A percentile compares a stretch with the other conserved stretches of the same genome.
These are phyloP conservation scores for Okamejei kenojei DNA, from an alignment of 2,797 vertebrate species.

Conservation along the genomic window DNA sequence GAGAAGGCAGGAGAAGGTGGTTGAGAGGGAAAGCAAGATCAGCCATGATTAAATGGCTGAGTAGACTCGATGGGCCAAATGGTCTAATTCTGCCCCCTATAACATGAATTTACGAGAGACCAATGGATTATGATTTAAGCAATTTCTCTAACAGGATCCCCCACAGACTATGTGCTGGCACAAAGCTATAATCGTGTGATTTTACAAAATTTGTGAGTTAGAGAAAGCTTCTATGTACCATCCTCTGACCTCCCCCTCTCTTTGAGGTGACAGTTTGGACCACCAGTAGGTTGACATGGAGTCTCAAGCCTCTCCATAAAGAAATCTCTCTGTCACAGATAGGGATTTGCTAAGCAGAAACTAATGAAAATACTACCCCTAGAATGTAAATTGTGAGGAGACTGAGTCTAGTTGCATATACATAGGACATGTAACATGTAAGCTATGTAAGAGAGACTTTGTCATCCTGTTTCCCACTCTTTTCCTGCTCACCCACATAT, in stretches of 20 bases:
- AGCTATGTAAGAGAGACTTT: not conserved
- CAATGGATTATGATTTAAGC: too few species aligned
- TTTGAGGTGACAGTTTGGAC: not conserved
- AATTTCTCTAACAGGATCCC: too few species aligned
- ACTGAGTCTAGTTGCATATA: not conserved
- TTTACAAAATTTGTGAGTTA: not conserved
- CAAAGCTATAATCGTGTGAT: too few species aligned
- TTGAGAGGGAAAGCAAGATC: too few species aligned
- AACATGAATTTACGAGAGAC: too few species aligned
- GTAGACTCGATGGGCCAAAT: too few species aligned
- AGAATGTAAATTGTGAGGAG: not conserved
- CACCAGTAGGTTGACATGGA: not conserved
- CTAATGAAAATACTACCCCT: not conserved
- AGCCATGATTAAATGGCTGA: too few species aligned
- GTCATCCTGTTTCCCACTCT: not conserved
- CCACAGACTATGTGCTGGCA: too few species aligned
- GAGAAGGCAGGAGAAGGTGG: too few species aligned
- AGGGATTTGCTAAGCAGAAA: not conserved
- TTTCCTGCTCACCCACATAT: not conserved
- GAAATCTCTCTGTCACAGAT: not conserved
- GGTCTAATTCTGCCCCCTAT: too few species aligned
- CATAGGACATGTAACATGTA: too few species aligned
- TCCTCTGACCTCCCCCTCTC: not conserved
- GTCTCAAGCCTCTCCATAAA: not conserved
- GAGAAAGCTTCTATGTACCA: not conserved